These are phyloP conservation scores for Coracopsis vasa DNA, from an alignment of 2,113 vertebrate species.

Conservation along the genomic window DNA sequence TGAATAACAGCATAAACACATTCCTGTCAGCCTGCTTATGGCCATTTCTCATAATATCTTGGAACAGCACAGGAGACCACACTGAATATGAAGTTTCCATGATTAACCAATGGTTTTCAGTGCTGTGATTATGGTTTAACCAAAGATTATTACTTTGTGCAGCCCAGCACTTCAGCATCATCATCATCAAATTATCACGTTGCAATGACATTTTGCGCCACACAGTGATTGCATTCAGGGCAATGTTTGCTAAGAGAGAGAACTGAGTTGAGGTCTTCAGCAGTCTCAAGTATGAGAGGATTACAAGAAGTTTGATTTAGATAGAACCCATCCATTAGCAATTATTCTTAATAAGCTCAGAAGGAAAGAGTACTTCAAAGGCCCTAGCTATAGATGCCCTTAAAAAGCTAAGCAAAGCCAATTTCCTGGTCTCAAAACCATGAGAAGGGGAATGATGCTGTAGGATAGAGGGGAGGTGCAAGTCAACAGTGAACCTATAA, in stretches of 20 bases:
- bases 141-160: conserved; percentile 23
- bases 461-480: background rate
- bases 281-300: background rate
- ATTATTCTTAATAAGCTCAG: background rate
- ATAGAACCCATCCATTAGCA: background rate
- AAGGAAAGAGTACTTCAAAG: background rate
- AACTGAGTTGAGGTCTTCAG: background rate
- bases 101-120: conserved; percentile 15
- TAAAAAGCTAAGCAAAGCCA: background rate
- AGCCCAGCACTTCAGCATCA: background rate
- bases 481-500: background rate
- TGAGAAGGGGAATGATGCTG: background rate
- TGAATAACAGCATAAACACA: background rate
- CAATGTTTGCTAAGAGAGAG: background rate
- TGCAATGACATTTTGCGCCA: background rate
- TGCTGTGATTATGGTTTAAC: conserved; percentile 57
- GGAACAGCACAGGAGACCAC: background rate
- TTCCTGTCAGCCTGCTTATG: background rate
- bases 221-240: background rate
- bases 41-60: background rate
- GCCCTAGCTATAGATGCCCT: background rate
- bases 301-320: background rate
- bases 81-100: conserved; percentile 1
- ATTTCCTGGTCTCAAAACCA: background rate
- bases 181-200: conserved; percentile 40